A percentile compares a stretch with the other conserved stretches of the same genome.
phyloP scores from a whole-genome alignment of 2,888 invertebrate species.

The Odontocolon sp. region DNA sequence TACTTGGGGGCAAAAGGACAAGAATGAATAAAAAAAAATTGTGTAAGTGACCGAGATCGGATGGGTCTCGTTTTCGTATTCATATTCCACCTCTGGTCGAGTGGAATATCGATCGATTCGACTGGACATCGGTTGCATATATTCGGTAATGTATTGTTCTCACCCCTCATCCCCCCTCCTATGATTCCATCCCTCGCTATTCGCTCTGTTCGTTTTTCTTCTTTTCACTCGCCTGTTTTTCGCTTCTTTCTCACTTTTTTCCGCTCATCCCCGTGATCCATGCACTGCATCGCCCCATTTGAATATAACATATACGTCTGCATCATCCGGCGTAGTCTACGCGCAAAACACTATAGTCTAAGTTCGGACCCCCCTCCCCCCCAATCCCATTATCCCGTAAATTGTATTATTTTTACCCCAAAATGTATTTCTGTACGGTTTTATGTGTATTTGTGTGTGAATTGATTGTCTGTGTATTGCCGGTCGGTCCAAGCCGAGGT shows the following conservation, averaged over 20 bases:
- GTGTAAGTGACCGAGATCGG: constrained; percentile 49
- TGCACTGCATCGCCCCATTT: constrained; percentile 49
- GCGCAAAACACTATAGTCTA: constrained; percentile 23
- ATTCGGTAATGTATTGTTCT: constrained; percentile 33
- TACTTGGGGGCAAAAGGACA: constrained; percentile 17
- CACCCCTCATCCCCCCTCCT: constrained; percentile 29
- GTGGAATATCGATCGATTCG: constrained; percentile 57
- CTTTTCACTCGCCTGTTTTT: constrained; percentile 13
- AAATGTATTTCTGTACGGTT: constrained; percentile 75
- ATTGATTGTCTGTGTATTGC: constrained; percentile 40
- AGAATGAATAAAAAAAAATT: constrained; percentile 30
- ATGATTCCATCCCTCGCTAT: neutral
- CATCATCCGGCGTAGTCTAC: constrained; percentile 24
- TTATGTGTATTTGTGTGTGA: constrained; percentile 57
- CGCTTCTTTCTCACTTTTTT: constrained; percentile 21
- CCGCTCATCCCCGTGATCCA: constrained; percentile 32
- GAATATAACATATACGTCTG: constrained; percentile 47
- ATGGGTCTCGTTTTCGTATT: constrained; percentile 59
- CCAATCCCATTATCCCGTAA: constrained; percentile 79
- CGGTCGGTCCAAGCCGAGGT: constrained; percentile 66
- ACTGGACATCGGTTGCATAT: constrained; percentile 43
- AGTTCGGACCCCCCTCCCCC: constrained; percentile 50
- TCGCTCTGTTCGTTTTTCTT: constrained; percentile 44
- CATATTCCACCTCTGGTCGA: constrained; percentile 36
- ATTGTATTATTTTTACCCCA: constrained; percentile 81